phyloP scores from a whole-genome alignment of 2,888 invertebrate genomes.

The Thumatha senex region DNA sequence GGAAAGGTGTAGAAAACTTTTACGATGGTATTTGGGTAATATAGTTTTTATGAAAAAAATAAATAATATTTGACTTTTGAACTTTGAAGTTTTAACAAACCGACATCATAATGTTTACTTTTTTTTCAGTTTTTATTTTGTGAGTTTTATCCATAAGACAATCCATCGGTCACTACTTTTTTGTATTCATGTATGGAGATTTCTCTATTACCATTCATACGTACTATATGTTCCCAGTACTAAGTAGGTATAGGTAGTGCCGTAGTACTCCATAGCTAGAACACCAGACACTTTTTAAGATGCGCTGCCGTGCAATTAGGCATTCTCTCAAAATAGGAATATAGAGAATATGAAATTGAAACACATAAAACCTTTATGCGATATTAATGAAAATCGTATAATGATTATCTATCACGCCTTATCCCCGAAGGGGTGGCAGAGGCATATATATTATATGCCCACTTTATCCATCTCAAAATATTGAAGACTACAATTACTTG shows the following conservation, averaged over 20 bases:
- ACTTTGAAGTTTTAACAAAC: neutral
- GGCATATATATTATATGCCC: no score
- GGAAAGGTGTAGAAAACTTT: constrained; percentile 37
- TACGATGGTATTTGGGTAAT: constrained; percentile 34
- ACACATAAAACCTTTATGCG: neutral
- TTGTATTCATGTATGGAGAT: no score
- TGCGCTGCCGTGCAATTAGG: neutral
- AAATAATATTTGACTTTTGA: no score
- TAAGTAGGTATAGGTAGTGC: constrained; percentile 19
- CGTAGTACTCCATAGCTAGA: constrained; percentile 26
- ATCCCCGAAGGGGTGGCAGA: no score
- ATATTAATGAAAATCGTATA: neutral
- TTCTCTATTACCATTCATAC: neutral
- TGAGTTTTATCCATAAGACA: no score
- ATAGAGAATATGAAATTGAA: neutral
- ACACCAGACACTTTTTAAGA: neutral
- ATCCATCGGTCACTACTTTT: no score
- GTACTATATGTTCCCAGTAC: no score
- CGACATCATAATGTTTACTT: neutral
- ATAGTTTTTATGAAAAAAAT: constrained; percentile 1
- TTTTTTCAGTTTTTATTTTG: neutral
- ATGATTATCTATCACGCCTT: no score
- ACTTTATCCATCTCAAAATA: constrained; percentile 2
- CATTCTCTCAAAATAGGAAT: neutral
- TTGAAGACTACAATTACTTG: constrained; percentile 1